Percentiles rank a stretch among this genome's conserved stretches.
Conservation (phyloP, 1,140 invertebrate genomes). For the Amphibalanus amphitrite region DNA sequence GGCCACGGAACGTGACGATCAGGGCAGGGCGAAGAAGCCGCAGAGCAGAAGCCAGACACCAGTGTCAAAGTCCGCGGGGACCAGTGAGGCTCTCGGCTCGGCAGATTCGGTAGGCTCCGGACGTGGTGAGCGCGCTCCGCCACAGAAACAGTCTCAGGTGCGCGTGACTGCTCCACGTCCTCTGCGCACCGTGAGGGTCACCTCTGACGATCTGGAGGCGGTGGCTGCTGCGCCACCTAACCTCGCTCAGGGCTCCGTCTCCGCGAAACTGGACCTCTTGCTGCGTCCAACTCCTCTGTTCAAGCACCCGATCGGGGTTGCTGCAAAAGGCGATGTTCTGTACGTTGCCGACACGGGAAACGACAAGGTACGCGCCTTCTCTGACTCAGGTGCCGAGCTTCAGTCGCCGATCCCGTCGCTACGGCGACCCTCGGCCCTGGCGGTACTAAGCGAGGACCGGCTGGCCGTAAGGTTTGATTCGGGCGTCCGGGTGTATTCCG, state of each 20-base stretch:
- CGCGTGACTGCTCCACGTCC: background rate
- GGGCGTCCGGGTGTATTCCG: background rate
- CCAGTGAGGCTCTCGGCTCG: too few species aligned
- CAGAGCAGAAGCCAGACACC: too few species aligned
- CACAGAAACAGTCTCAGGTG: background rate
- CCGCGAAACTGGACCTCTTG: background rate
- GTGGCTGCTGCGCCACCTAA: background rate
- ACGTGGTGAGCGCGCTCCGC: too few species aligned
- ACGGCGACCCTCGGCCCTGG: background rate
- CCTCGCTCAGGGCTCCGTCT: background rate
- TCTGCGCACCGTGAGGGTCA: background rate
- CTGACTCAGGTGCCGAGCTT: background rate
- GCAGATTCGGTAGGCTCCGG: too few species aligned
- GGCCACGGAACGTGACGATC: background rate
- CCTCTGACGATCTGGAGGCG: background rate
- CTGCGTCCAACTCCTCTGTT: background rate
- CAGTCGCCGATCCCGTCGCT: background rate
- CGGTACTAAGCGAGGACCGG: background rate
- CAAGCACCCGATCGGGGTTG: background rate
- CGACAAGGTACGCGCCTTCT: background rate
- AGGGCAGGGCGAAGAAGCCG: background rate
- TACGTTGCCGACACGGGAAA: background rate
- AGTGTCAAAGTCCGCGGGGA: background rate
- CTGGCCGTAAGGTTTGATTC: background rate
- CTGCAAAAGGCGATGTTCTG: background rate